Percentiles rank a stretch among this genome's conserved stretches.
These are phyloP conservation scores for Stomatorhinus walkeri DNA, from an alignment of 2,797 vertebrate genomes.

Conservation along the genomic window DNA sequence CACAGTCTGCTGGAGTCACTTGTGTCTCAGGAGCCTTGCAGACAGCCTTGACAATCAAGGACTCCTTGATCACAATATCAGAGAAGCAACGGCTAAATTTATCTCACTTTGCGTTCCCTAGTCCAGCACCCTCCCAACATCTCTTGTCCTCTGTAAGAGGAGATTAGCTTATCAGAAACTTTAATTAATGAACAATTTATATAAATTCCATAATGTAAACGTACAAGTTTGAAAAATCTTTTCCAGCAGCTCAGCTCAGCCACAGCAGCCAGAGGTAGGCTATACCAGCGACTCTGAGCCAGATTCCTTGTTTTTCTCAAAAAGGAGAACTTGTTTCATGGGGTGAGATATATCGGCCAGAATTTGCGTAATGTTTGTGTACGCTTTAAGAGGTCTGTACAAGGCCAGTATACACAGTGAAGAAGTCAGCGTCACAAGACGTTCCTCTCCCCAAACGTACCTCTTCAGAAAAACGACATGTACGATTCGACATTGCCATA, in stretches of 20 bases:
- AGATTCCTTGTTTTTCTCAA: constrained; percentile 15
- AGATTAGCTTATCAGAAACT: not conserved
- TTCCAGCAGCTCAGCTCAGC: not conserved
- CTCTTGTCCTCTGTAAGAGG: not conserved
- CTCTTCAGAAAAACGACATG: not conserved
- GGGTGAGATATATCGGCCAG: not conserved
- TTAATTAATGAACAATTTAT: not conserved
- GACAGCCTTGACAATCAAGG: constrained; percentile 6
- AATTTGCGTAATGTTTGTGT: constrained; percentile 18
- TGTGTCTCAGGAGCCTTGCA: not conserved
- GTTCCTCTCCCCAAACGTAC: not conserved
- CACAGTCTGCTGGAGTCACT: not conserved
- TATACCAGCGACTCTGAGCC: not conserved
- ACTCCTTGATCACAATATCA: not conserved
- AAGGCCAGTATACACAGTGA: constrained; percentile 13
- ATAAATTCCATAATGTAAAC: not conserved
- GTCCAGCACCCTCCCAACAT: not conserved
- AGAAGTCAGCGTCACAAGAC: constrained; percentile 13
- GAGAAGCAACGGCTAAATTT: not conserved
- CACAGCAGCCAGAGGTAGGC: not conserved
- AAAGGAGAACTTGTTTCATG: constrained; percentile 20
- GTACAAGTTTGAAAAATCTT: not conserved
- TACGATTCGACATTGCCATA: not conserved
- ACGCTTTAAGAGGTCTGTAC: constrained; percentile 16
- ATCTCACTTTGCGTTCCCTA: not conserved